Conservation (phyloP, 2,113 vertebrate species). For the Conger conger region DNA sequence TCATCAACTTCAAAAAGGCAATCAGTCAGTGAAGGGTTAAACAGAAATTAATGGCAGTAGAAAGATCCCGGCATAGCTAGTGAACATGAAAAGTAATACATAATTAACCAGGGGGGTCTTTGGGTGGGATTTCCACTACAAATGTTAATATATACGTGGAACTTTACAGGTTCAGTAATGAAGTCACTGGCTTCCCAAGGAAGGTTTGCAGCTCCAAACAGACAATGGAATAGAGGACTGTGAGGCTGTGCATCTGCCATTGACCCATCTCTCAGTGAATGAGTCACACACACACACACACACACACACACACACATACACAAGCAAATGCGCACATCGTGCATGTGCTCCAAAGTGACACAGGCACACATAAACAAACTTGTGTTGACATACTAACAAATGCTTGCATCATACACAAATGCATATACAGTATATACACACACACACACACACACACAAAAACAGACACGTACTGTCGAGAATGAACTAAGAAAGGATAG, state of each 20-base stretch:
- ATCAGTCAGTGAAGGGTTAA: slow-evolving; percentile 19
- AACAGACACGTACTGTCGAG: not conserved
- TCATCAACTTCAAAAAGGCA: not conserved
- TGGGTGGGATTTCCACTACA: not conserved
- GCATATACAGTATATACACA: not conserved
- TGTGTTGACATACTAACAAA: not conserved
- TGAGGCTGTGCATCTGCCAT: not conserved
- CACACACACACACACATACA: not conserved
- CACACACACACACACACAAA: not conserved
- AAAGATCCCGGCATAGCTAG: not conserved
- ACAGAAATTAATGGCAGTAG: not conserved
- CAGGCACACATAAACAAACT: not conserved
- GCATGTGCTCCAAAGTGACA: not conserved
- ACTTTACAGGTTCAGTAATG: not conserved
- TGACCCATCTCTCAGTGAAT: too few species aligned
- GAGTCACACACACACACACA: not conserved
- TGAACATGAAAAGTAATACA: not conserved
- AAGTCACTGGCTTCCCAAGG: not conserved
- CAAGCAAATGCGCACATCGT: not conserved
- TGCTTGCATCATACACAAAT: not conserved
- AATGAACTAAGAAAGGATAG: not conserved
- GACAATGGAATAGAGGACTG: not conserved
- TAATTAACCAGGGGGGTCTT: not conserved
- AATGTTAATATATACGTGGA: not conserved
- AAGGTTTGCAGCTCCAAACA: not conserved